Evolutionary conservation across 2,888 invertebrate species (phyloP).

Genomic region (Brenthis ino): DNA sequence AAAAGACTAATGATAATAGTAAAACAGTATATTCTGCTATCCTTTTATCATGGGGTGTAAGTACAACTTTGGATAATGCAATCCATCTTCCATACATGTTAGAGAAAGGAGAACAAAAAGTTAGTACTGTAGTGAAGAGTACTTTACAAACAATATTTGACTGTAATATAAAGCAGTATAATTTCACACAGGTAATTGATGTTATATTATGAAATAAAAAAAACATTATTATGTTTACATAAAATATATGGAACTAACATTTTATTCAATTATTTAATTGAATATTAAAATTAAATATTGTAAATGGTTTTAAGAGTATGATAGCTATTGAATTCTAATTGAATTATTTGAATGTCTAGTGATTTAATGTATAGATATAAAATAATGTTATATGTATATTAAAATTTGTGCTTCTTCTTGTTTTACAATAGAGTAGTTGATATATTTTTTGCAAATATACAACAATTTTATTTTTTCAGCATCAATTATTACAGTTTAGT

Average conservation of each 20-base stretch:
- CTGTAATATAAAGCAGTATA: constrained; percentile 67
- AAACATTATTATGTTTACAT: too few species aligned
- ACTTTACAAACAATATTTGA: constrained; percentile 71
- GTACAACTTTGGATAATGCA: constrained; percentile 50
- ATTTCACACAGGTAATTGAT: constrained; percentile 66
- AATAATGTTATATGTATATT: too few species aligned
- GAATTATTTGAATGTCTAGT: too few species aligned
- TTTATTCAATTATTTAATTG: not conserved
- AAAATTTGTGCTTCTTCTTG: too few species aligned
- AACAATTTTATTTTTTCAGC: constrained; percentile 50
- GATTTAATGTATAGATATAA: too few species aligned
- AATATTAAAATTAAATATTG: not conserved
- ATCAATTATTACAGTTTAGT: constrained; percentile 65
- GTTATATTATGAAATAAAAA: too few species aligned
- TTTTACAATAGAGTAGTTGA: too few species aligned
- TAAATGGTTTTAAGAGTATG: not conserved
- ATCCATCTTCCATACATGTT: constrained; percentile 72
- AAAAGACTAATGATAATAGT: constrained; percentile 42
- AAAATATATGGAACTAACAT: too few species aligned
- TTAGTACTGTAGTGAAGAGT: constrained; percentile 61
- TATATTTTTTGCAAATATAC: not conserved
- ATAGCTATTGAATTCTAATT: too few species aligned
- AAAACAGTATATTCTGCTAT: constrained; percentile 58
- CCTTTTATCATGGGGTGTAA: constrained; percentile 69
- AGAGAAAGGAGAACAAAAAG: constrained; percentile 67